These are phyloP conservation scores for Listronotus oregonensis DNA, from an alignment of 1,140 invertebrate genomes.

Conservation along the genomic window DNA sequence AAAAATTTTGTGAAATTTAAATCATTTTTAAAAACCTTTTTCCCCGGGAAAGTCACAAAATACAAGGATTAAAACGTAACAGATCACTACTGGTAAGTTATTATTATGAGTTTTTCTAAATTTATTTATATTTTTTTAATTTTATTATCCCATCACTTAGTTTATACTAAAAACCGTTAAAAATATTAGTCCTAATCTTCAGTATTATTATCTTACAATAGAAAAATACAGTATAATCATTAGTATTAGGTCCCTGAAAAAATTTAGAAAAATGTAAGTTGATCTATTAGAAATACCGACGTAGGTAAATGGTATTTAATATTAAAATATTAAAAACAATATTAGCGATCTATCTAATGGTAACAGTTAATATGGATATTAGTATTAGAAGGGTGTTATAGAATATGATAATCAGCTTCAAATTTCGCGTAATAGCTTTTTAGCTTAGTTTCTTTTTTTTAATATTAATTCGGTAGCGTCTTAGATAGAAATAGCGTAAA, in stretches of 20 bases:
- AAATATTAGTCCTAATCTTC: too few species aligned
- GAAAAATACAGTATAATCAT: background rate
- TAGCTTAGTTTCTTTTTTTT: background rate
- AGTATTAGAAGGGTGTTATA: background rate
- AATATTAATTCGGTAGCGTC: background rate
- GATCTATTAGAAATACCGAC: too few species aligned
- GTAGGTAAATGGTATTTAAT: background rate
- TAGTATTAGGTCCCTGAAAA: background rate
- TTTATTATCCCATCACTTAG: too few species aligned
- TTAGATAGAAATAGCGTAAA: constrained; percentile 1
- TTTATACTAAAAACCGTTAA: too few species aligned
- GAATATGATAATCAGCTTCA: background rate
- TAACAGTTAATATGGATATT: constrained; percentile 1
- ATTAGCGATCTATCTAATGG: background rate
- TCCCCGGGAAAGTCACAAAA: too few species aligned
- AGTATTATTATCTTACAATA: too few species aligned
- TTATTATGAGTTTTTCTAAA: too few species aligned
- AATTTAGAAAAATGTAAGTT: background rate
- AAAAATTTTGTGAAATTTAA: too few species aligned
- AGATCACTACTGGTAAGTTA: too few species aligned
- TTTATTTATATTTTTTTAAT: too few species aligned
- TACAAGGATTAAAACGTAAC: too few species aligned
- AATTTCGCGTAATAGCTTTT: constrained; percentile 9
- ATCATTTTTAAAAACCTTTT: too few species aligned
- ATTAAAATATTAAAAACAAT: background rate